phyloP scores from a whole-genome alignment of 2,797 vertebrate genomes.

The Hypotaenidia philippensis region DNA sequence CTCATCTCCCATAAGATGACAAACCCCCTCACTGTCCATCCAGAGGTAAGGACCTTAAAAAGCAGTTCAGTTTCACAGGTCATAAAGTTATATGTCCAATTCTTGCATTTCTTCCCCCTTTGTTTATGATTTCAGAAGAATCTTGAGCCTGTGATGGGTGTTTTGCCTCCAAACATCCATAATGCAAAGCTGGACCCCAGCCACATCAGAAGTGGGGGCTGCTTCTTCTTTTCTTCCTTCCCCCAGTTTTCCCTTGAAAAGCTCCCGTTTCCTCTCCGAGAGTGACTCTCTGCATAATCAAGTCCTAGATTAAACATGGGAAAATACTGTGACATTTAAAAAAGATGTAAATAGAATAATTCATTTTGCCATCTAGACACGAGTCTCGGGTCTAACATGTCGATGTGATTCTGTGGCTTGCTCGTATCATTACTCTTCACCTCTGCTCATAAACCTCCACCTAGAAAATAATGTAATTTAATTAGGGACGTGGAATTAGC shows the following conservation, averaged over 20 bases:
- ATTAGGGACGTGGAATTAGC: conserved; percentile 68
- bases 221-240: neutral
- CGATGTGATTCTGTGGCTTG: neutral
- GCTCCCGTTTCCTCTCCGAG: neutral
- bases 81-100: conserved; percentile 71
- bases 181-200: neutral
- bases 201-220: neutral
- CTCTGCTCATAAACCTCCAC: conserved; percentile 53
- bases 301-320: neutral
- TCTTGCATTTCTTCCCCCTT: conserved; percentile 56
- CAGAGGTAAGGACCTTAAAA: conserved; percentile 62
- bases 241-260: neutral
- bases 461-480: conserved; percentile 64
- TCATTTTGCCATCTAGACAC: conserved; percentile 12
- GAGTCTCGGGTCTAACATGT: neutral
- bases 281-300: neutral
- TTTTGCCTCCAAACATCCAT: neutral
- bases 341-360: neutral
- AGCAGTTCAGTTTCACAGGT: conserved; percentile 78
- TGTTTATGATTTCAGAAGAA: conserved; percentile 68
- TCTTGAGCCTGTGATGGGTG: conserved; percentile 29
- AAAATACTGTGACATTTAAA: neutral
- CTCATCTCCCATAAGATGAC: conserved; percentile 34
- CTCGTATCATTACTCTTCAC: conserved; percentile 8
- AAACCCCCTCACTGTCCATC: conserved; percentile 61